Evolutionary conservation across 2,113 vertebrate species (phyloP), one percentile per base, ranked within the genome.

Genomic region (Laticauda laticaudata): DNA sequence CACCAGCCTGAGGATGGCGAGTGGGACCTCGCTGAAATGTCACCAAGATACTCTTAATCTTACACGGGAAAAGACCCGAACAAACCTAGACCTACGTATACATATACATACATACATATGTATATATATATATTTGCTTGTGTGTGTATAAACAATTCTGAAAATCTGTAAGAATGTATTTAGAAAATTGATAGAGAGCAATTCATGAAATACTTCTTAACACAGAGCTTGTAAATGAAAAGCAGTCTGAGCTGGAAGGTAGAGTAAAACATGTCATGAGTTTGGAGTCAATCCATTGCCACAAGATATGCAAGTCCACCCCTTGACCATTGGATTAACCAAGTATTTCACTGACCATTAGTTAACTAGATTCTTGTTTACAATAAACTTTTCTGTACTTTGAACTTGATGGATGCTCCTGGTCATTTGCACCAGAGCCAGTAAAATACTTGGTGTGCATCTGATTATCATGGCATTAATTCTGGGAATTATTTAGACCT

Each of bases 121-220:
- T 39, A 1, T 39, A 45, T 45, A 45, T 45, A 48, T 7, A 48
- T 48, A 48, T 48, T 48, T 48, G 48, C 6, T 7, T 48, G 48
- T 48, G 48, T 48, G 6, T 64, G 1, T 64, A 1, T 20, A 75
- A n/a, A 75, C 64, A 34, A 34, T 15, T 34, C 14, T 75, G 15
- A 75, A 75, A 34, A 75, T 14, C 64, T 34, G 14, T 94, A 93
- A 53, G 85, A 90, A 81, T 92, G 29, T 86, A 12, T 59, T 69
- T 95, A 94, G 93, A 94, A 93, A 96, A 95, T 94, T 95, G 95
- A 97, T 91, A 96, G 92, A 95, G 96, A 97, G 93, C 94, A 94
- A 95, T 96, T 95, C 94, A n/a, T 91, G 93, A 92, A 94, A 91
- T 93, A 91, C 89, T 94, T 87, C 91, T 91, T 93, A 96, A 87